phyloP scores from a whole-genome alignment of 1,140 invertebrate species.

The Atta texana region DNA sequence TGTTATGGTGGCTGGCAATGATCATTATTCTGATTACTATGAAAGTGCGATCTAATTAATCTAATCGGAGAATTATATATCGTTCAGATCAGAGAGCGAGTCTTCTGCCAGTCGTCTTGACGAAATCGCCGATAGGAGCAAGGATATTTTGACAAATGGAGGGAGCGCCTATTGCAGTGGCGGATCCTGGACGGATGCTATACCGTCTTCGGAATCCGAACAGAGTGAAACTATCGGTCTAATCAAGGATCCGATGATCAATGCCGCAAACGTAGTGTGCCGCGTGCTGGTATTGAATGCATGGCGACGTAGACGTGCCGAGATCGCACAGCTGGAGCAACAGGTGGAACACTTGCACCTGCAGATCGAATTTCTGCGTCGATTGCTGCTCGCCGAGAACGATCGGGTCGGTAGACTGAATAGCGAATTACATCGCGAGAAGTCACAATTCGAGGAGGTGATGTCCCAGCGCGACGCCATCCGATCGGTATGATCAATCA shows the following conservation, averaged over 20 bases:
- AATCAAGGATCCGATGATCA: conserved; percentile 61
- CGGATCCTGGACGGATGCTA: conserved; percentile 68
- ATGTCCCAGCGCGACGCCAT: conserved; percentile 82
- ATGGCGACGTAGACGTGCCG: conserved; percentile 86
- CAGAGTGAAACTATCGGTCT: conserved; percentile 43
- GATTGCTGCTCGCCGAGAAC: conserved; percentile 87
- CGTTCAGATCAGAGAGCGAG: conserved; percentile 71
- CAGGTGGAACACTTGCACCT: conserved; percentile 86
- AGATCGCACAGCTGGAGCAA: conserved; percentile 85
- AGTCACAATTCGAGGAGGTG: conserved; percentile 81
- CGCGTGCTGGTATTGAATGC: conserved; percentile 86
- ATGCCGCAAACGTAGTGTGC: conserved; percentile 85
- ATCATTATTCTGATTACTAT: not conserved
- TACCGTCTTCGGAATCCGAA: conserved; percentile 52
- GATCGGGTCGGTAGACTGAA: conserved; percentile 86
- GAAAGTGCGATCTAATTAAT: not conserved
- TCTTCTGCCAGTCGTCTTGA: conserved; percentile 42
- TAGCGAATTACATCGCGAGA: conserved; percentile 86
- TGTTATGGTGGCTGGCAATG: no score
- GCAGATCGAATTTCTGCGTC: conserved; percentile 87
- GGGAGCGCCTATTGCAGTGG: conserved; percentile 30
- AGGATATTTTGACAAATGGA: conserved; percentile 41
- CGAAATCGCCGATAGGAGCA: conserved; percentile 56
- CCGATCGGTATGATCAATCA: conserved; percentile 74
- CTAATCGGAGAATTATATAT: not conserved